Percentiles rank a stretch among this genome's conserved stretches.
Evolutionary conservation across 2,113 vertebrate species (phyloP).

Genomic region (Bos taurus): DNA sequence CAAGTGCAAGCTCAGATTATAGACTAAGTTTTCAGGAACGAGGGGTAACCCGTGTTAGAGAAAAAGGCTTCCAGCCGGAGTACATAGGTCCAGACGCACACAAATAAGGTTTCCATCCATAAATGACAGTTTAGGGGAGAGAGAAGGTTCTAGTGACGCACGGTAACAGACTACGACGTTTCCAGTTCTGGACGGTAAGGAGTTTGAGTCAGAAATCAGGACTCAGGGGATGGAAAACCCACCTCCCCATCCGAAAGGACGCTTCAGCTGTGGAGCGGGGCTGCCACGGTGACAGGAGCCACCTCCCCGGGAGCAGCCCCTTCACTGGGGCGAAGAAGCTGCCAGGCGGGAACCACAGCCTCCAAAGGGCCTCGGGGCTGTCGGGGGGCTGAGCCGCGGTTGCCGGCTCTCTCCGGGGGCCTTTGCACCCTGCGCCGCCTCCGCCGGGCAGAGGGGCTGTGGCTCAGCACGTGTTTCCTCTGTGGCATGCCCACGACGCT

Average conservation of each 20-base stretch:
- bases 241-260: background rate
- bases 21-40: background rate
- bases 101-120: background rate
- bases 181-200: background rate
- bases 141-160: background rate
- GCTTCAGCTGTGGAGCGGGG: fast-evolving
- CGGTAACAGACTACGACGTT: background rate
- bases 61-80: background rate
- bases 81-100: background rate
- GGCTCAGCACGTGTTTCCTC: background rate
- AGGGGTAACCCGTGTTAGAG: background rate
- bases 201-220: background rate
- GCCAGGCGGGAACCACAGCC: background rate
- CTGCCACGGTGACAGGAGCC: background rate
- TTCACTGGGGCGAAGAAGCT: background rate
- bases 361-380: background rate
- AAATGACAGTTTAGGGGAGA: background rate
- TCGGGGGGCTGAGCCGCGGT: fast-evolving
- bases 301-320: background rate
- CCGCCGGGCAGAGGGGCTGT: background rate
- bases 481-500: background rate
- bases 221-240: background rate
- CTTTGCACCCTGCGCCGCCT: fast-evolving
- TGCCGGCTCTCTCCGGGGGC: background rate
- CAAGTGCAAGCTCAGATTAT: too few species aligned